Percentiles rank a stretch among this genome's conserved stretches.
Conservation (phyloP, 2,797 vertebrate species). For the Lagodon rhomboides region DNA sequence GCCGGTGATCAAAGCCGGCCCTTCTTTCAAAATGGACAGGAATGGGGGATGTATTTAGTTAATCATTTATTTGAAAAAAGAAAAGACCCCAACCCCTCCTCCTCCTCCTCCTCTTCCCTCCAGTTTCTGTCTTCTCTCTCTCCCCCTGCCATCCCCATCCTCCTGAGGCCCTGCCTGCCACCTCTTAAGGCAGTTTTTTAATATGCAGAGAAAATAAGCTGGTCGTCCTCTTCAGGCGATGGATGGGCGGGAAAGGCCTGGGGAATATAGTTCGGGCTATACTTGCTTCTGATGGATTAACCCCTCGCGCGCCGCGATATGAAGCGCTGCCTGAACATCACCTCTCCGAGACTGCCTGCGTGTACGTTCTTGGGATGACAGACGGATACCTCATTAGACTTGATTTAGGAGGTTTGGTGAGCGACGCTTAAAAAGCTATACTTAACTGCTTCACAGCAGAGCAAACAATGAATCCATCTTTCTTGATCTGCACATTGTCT, state of each 20-base stretch:
- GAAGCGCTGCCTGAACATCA: constrained; percentile 23
- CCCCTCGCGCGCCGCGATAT: constrained; percentile 44
- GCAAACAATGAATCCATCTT: constrained; percentile 66
- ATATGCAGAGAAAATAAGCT: constrained; percentile 76
- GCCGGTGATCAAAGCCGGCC: constrained; percentile 78
- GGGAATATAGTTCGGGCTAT: constrained; percentile 62
- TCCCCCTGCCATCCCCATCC: constrained; percentile 35
- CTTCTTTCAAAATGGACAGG: constrained; percentile 76
- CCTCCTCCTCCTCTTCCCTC: constrained; percentile 25
- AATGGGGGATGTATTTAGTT: constrained; percentile 73
- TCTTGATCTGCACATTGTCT: constrained; percentile 45
- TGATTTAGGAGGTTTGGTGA: constrained; percentile 55
- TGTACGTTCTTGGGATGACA: constrained; percentile 39
- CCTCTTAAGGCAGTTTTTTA: constrained; percentile 64
- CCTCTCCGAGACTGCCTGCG: constrained; percentile 3
- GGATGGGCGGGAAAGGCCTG: constrained; percentile 60
- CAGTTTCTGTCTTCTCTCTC: constrained; percentile 51
- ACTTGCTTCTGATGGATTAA: constrained; percentile 72
- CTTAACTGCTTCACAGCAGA: constrained; percentile 35
- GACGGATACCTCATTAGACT: constrained; percentile 49
- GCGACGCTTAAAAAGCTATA: constrained; percentile 40
- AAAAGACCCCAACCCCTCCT: constrained; percentile 22
- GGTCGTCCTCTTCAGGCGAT: constrained; percentile 64
- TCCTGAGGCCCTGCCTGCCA: constrained; percentile 59
- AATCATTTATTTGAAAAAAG: constrained; percentile 78